phyloP scores from a whole-genome alignment of 2,797 vertebrate species.

The Psittacula derbiana region DNA sequence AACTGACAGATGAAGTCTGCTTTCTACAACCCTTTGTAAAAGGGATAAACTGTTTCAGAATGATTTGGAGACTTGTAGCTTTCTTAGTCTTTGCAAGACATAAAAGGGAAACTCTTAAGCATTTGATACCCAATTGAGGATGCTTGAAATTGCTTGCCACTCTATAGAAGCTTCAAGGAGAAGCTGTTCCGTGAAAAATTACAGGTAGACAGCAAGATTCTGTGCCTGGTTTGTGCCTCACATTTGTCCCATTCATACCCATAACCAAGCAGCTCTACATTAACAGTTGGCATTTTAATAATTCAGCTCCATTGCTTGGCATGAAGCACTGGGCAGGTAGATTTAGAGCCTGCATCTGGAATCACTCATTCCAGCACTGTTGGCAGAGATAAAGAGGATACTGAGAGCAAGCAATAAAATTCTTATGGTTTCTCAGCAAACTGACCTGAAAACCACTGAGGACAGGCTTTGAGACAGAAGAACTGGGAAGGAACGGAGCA shows the following conservation, averaged over 20 bases:
- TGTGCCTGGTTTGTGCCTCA: neutral
- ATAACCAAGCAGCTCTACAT: neutral
- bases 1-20: neutral
- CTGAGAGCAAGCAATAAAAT: neutral
- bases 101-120: neutral
- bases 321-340: neutral
- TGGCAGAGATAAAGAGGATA: neutral
- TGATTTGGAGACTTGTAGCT: neutral
- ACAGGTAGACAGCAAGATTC: neutral
- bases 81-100: neutral
- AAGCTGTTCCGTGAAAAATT: neutral
- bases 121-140: neutral
- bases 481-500: neutral
- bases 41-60: neutral
- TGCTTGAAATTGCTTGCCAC: neutral
- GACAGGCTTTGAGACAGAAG: neutral
- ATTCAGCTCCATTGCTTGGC: neutral
- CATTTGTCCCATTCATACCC: neutral
- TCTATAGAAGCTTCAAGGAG: neutral
- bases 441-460: neutral
- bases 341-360: neutral
- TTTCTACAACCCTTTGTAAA: neutral
- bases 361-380: accelerated
- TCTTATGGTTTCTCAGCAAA: neutral
- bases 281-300: neutral